Conservation (phyloP, 2,888 invertebrate species). For the Furcula furcula region DNA sequence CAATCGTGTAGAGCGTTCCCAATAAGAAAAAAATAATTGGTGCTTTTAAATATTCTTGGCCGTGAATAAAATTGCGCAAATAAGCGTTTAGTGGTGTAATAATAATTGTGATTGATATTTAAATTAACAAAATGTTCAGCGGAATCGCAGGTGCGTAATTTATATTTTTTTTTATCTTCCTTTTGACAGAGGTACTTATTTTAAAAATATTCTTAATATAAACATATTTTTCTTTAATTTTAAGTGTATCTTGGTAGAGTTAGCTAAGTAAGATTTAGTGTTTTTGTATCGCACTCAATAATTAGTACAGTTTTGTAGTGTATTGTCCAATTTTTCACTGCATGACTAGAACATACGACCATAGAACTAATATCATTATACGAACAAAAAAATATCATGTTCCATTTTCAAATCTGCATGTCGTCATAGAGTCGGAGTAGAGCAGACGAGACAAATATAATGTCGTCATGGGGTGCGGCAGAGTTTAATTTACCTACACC, state of each 20-base stretch:
- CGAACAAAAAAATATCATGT: no score
- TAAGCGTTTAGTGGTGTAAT: constrained; percentile 16
- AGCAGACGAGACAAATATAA: no score
- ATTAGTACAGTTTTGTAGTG: no score
- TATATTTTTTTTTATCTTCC: constrained; percentile 7
- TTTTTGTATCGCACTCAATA: background rate
- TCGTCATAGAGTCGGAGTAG: no score
- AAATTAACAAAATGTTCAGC: constrained; percentile 67
- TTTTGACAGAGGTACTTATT: background rate
- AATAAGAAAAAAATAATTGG: constrained; percentile 28
- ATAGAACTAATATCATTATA: no score
- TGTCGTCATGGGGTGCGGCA: no score
- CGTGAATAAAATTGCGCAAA: constrained; percentile 20
- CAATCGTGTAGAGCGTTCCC: constrained; percentile 36
- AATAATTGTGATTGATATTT: constrained; percentile 27
- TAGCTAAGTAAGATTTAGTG: background rate
- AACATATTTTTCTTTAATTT: background rate
- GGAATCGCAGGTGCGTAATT: constrained; percentile 68
- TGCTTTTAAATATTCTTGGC: constrained; percentile 22
- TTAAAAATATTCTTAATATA: background rate
- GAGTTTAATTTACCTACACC: no score
- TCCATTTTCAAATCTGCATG: no score
- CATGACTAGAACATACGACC: no score
- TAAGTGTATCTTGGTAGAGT: background rate
- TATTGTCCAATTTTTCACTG: background rate